phyloP scores from a whole-genome alignment of 2,797 vertebrate species.

The Enteromius thamalakanensis region DNA sequence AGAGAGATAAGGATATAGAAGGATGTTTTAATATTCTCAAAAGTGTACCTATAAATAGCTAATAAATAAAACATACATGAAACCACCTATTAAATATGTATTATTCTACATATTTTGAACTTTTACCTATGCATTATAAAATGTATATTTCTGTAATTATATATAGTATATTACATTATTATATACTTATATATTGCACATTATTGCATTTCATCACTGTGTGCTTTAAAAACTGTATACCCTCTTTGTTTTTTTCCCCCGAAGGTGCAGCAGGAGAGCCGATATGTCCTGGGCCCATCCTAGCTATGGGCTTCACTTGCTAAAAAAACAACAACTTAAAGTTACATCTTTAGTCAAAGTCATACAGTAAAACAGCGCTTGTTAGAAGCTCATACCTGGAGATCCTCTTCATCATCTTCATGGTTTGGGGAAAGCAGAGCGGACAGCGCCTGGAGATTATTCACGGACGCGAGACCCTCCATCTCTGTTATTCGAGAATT shows the following conservation, averaged over 20 bases:
- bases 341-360: not conserved
- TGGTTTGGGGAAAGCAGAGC: not conserved
- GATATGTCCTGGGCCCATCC: slow-evolving; percentile 53
- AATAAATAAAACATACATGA: not conserved
- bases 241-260: slow-evolving; percentile 17
- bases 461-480: slow-evolving; percentile 9
- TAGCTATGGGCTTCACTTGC: slow-evolving; percentile 23
- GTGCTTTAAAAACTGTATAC: slow-evolving; percentile 13
- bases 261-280: slow-evolving; percentile 5
- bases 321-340: not conserved
- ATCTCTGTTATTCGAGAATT: not conserved
- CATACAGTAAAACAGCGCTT: not conserved
- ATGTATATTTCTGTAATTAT: not conserved
- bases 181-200: not conserved
- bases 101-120: not conserved
- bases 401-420: slow-evolving; percentile 35
- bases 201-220: not conserved
- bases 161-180: no score
- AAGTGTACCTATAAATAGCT: not conserved
- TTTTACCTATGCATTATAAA: not conserved
- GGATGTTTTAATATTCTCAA: not conserved
- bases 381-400: not conserved
- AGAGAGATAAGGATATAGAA: not conserved
- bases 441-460: slow-evolving; percentile 29
- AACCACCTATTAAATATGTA: not conserved